Conservation (phyloP, 2,113 vertebrate species). For the Sitta europaea region DNA sequence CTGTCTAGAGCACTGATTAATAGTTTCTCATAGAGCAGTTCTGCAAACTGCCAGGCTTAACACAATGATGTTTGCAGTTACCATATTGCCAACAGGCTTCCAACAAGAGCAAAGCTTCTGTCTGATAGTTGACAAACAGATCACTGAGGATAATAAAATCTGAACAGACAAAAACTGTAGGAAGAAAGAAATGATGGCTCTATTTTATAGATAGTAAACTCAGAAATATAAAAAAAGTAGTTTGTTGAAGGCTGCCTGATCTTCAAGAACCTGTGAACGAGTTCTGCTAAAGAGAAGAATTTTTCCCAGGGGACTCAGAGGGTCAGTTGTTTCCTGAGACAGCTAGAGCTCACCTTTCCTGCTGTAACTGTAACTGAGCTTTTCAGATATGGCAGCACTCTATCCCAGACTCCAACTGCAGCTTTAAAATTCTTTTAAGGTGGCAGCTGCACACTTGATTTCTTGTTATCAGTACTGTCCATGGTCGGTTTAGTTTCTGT, state of each 20-base stretch:
- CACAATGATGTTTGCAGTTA: not conserved
- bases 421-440: not conserved
- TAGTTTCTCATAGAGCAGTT: not conserved
- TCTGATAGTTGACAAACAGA: not conserved
- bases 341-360: not conserved
- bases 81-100: not conserved
- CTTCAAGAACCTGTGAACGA: not conserved
- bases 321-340: accelerated
- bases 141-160: not conserved
- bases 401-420: not conserved
- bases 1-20: not conserved
- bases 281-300: not conserved
- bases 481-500: not conserved
- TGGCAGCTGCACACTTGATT: not conserved
- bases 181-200: not conserved
- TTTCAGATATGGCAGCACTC: not conserved
- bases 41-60: not conserved
- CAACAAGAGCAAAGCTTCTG: not conserved
- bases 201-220: not conserved
- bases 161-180: not conserved
- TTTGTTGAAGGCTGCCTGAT: not conserved
- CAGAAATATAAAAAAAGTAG: not conserved
- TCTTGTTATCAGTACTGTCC: not conserved
- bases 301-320: not conserved
- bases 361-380: not conserved